Evolutionary conservation across 2,113 vertebrate species (phyloP).

Genomic region (Passer domesticus): DNA sequence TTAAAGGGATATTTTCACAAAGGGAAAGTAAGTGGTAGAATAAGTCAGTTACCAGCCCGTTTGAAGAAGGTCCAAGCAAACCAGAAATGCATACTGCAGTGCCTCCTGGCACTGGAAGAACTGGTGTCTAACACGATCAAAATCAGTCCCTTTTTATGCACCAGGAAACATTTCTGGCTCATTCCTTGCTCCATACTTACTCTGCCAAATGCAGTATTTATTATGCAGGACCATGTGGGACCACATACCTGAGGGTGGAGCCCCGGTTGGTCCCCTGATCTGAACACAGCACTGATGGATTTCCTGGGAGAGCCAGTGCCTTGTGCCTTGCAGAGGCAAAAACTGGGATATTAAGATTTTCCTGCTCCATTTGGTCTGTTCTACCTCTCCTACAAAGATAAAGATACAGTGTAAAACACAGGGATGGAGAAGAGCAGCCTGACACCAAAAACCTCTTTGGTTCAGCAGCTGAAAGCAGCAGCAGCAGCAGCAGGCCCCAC

Average conservation of each 20-base stretch:
- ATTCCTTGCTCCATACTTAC: not conserved
- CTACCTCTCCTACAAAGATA: not conserved
- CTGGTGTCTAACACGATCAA: constrained; percentile 44
- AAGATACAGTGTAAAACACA: not conserved
- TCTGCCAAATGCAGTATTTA: constrained; percentile 25
- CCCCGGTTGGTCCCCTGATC: not conserved
- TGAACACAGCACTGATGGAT: fast-evolving
- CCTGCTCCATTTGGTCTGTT: not conserved
- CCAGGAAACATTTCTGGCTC: constrained; percentile 22
- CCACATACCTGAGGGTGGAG: not conserved
- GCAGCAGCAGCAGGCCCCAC: not conserved
- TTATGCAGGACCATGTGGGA: not conserved
- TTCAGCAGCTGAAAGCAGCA: not conserved
- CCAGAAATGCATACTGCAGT: not conserved
- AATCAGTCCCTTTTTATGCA: constrained; percentile 23
- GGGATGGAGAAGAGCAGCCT: not conserved
- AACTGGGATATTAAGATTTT: not conserved
- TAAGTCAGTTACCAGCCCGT: constrained; percentile 42
- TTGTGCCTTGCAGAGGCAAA: not conserved
- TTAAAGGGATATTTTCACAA: constrained; percentile 39
- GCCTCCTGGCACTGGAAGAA: not conserved
- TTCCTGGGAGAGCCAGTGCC: not conserved
- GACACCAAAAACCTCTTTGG: not conserved
- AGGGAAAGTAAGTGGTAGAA: constrained; percentile 20
- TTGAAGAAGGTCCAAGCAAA: constrained; percentile 48